phyloP scores from a whole-genome alignment of 1,140 invertebrate species.

The Diuraphis noxia region DNA sequence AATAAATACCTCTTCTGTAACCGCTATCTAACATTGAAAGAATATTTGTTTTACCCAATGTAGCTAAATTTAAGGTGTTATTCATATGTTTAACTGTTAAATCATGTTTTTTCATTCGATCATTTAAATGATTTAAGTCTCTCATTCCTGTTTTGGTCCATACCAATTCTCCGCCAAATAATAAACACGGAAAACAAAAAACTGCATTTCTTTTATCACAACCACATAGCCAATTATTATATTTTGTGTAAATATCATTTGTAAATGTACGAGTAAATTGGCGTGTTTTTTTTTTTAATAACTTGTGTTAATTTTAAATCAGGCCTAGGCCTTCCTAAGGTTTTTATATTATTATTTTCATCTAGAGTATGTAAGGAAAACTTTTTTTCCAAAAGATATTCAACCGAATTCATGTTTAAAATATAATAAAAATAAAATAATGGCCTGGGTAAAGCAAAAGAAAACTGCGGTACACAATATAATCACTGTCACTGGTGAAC shows the following conservation, averaged over 20 bases:
- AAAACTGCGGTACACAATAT: background rate
- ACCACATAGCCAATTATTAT: constrained; percentile 33
- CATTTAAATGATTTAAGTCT: constrained; percentile 27
- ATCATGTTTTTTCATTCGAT: constrained; percentile 33
- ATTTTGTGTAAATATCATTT: constrained; percentile 26
- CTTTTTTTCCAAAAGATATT: constrained; percentile 30
- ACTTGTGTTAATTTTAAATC: constrained; percentile 34
- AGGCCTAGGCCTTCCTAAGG: background rate
- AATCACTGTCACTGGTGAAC: background rate
- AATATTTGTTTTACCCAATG: constrained; percentile 2
- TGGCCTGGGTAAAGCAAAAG: background rate
- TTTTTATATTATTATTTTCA: constrained; percentile 23
- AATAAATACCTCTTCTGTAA: constrained; percentile 13
- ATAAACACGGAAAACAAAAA: constrained; percentile 30
- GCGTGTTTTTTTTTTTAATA: constrained; percentile 26
- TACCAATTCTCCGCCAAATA: background rate
- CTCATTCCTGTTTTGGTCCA: constrained; percentile 33
- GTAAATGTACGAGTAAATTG: constrained; percentile 8
- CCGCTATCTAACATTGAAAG: constrained; percentile 13
- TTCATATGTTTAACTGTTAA: constrained; percentile 31
- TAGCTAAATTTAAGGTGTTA: constrained; percentile 8
- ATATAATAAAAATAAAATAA: constrained; percentile 13
- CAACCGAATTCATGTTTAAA: constrained; percentile 11
- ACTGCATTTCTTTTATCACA: constrained; percentile 33
- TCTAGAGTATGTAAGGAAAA: constrained; percentile 6